Percentiles rank a stretch among this genome's conserved stretches.
phyloP scores from a whole-genome alignment of 2,888 invertebrate species.

The Catocala nupta region DNA sequence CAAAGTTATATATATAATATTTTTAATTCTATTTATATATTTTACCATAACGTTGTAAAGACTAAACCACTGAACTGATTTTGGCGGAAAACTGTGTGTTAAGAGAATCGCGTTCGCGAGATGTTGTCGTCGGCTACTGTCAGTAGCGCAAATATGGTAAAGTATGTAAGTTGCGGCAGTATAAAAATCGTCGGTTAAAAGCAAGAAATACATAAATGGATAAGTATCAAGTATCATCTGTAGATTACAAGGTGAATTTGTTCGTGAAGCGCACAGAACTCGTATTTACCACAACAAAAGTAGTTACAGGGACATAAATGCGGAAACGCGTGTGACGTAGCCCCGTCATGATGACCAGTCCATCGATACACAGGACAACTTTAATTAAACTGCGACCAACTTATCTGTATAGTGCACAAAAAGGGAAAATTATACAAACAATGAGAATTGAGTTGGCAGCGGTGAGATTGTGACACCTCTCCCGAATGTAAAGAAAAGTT shows the following conservation, averaged over 20 bases:
- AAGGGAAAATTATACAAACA: not conserved
- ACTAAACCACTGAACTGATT: too few species aligned
- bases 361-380: slow-evolving; percentile 3
- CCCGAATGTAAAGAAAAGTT: too few species aligned
- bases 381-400: not conserved
- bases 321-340: slow-evolving; percentile 28
- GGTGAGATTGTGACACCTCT: too few species aligned
- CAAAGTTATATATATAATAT: too few species aligned
- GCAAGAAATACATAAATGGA: not conserved
- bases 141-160: too few species aligned
- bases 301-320: slow-evolving; percentile 17
- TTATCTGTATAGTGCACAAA: not conserved
- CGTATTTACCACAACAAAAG: slow-evolving; percentile 10
- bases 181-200: too few species aligned
- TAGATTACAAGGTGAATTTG: slow-evolving; percentile 28
- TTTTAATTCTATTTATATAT: too few species aligned
- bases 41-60: too few species aligned
- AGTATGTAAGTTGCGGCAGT: too few species aligned
- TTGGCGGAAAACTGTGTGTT: too few species aligned
- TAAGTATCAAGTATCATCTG: slow-evolving; percentile 10
- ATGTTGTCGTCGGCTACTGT: too few species aligned
- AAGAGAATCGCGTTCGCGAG: too few species aligned
- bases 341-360: slow-evolving; percentile 22
- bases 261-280: slow-evolving; percentile 19
- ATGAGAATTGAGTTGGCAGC: not conserved